phyloP scores from a whole-genome alignment of 2,797 vertebrate genomes.

The Manis pentadactyla region DNA sequence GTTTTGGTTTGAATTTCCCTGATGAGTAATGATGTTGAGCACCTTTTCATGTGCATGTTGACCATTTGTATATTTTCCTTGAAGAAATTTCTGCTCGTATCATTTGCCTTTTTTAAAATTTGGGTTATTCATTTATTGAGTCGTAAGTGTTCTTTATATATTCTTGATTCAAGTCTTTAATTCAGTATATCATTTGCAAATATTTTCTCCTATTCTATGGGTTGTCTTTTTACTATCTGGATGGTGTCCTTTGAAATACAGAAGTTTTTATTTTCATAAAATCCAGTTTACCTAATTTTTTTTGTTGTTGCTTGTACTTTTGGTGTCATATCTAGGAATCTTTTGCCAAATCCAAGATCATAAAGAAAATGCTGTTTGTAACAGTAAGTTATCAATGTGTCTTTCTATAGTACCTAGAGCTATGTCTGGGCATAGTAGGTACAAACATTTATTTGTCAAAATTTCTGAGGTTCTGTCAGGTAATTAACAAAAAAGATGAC shows the following conservation, averaged over 20 bases:
- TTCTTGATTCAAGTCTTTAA: not conserved
- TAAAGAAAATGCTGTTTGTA: slow-evolving; percentile 50
- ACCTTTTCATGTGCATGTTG: slow-evolving; percentile 28
- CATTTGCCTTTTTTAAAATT: slow-evolving; percentile 62
- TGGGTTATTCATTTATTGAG: not conserved
- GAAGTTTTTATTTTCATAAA: slow-evolving; percentile 33
- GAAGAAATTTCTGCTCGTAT: slow-evolving; percentile 42
- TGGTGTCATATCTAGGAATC: not conserved
- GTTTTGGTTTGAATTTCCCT: slow-evolving; percentile 55
- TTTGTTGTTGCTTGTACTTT: slow-evolving; percentile 42
- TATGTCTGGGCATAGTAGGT: slow-evolving; percentile 46
- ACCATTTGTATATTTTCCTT: slow-evolving; percentile 39
- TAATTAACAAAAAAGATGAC: slow-evolving; percentile 43
- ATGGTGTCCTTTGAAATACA: slow-evolving; percentile 28
- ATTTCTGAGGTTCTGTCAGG: slow-evolving; percentile 28
- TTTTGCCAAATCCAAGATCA: slow-evolving; percentile 26
- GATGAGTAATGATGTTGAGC: slow-evolving; percentile 11
- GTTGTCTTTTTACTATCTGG: slow-evolving; percentile 25
- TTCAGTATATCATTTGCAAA: slow-evolving; percentile 35
- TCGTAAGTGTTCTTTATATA: not conserved
- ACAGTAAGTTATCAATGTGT: slow-evolving; percentile 44
- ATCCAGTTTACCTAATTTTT: not conserved
- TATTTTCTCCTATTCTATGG: slow-evolving; percentile 29
- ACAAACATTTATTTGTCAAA: slow-evolving; percentile 37
- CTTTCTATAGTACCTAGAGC: slow-evolving; percentile 16